Evolutionary conservation across 1,140 invertebrate genomes (phyloP).

Genomic region (Formica exsecta): DNA sequence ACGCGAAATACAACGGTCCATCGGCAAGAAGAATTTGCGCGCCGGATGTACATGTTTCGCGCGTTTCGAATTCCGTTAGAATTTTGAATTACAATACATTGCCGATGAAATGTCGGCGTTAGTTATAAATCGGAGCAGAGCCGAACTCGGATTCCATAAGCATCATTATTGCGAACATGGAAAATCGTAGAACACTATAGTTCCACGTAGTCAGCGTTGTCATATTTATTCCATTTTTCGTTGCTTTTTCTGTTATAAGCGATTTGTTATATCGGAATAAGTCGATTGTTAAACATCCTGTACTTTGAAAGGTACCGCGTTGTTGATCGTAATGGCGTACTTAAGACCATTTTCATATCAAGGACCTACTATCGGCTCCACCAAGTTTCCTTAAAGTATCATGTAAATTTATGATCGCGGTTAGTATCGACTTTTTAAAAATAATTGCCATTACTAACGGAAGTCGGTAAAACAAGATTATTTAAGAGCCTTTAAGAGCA

Average conservation of each 20-base stretch:
- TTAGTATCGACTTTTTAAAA: not conserved
- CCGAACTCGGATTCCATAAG: constrained; percentile 21
- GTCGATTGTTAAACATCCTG: not conserved
- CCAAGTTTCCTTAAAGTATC: not conserved
- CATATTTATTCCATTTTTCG: constrained; percentile 37
- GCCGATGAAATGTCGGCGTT: constrained; percentile 53
- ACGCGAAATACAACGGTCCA: constrained; percentile 24
- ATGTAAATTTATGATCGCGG: not conserved
- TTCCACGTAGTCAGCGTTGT: constrained; percentile 9
- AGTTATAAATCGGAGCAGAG: constrained; percentile 52
- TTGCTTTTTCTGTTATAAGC: not conserved
- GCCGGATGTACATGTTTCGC: constrained; percentile 6
- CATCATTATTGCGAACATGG: constrained; percentile 48
- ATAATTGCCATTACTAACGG: not conserved
- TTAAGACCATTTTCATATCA: not conserved
- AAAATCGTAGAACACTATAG: constrained; percentile 54
- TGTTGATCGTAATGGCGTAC: not conserved
- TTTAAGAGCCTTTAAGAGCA: not conserved
- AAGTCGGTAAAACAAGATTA: not conserved
- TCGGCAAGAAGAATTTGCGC: constrained; percentile 32
- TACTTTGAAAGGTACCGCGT: not conserved
- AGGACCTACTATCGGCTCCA: not conserved
- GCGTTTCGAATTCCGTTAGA: constrained; percentile 47
- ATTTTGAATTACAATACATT: constrained; percentile 58
- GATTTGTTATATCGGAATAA: constrained; percentile 1